These are phyloP conservation scores for Atta texana DNA, from an alignment of 1,140 invertebrate genomes.

Conservation along the genomic window DNA sequence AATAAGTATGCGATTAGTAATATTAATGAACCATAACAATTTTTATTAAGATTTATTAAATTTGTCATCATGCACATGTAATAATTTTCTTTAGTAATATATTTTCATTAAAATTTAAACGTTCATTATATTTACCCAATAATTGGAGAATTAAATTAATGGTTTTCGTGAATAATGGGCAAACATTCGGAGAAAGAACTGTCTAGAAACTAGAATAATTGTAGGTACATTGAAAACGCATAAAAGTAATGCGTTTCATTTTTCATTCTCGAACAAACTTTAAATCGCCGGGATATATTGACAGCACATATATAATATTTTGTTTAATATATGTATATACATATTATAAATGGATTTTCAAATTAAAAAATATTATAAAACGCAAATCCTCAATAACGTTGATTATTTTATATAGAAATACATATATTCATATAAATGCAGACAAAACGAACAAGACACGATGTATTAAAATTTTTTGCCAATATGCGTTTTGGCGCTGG, in stretches of 20 bases:
- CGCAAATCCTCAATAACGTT: conserved; percentile 4
- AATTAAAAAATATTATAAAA: conserved; percentile 37
- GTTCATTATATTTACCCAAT: conserved; percentile 2
- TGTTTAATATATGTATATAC: not conserved
- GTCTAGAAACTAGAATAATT: conserved; percentile 41
- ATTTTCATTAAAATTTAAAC: conserved; percentile 40
- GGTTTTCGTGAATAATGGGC: conserved; percentile 5
- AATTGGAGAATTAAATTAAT: conserved; percentile 49
- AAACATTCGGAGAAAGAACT: conserved; percentile 18
- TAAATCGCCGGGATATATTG: conserved; percentile 28
- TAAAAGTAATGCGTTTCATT: conserved; percentile 38
- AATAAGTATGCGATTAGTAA: not conserved
- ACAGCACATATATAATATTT: conserved; percentile 25
- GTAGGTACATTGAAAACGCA: conserved; percentile 28
- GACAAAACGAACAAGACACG: not conserved
- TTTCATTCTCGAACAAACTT: conserved; percentile 25
- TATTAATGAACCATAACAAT: not conserved
- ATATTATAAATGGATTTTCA: conserved; percentile 19
- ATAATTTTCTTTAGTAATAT: conserved; percentile 20
- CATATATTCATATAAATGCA: conserved; percentile 24
- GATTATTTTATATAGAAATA: conserved; percentile 35
- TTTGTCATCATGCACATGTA: not conserved
- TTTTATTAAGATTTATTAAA: conserved; percentile 18
- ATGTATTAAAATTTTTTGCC: conserved; percentile 36
- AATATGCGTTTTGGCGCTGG: not conserved